Evolutionary conservation across 37 sponge, comb jelly and placozoan genomes (phyloP), one percentile per base, ranked within the genome.

Genomic region (Tethya wilhelma): DNA sequence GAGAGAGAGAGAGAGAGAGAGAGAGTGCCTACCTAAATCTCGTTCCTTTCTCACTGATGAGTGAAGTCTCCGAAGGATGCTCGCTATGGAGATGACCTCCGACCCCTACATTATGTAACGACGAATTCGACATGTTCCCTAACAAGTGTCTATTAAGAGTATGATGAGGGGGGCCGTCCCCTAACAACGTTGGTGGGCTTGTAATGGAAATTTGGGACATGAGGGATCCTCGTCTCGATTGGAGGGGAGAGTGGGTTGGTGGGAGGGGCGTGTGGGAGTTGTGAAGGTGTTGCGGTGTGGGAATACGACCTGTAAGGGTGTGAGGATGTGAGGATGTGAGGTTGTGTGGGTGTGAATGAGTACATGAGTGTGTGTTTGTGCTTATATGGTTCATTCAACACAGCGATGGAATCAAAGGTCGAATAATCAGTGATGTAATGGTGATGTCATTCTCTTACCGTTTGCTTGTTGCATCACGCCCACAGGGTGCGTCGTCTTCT

Each of bases 11-110:
- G 7, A 60, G 63, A 49, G 53, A 49, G 53, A 49, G 53, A 14
- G 14, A 49, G 53, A 14, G 53, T 26, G 28, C 55, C 6, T 31
- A 67, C 67, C 67, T 67, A 17, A 19, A 67, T 67, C 17, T 67
- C 39, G 67, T 31, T 67, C 67, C 67, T 17, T 36, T 67, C 7
- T 67, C 67, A 30, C 67, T 67, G 37, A 67, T 36, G 11, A 67
- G 67, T 20, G 67, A 67, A 8, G 67, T 67, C 2, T 67, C 67
- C 7, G 67, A 67, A 5, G 67, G 67, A 31, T 67, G 67, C 19
- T 67, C 67, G 34, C 67, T 67, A 20, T 67, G 37, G 7, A 60
- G 63, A 38, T 31, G 67, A 31, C 32, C 33, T 17, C 37, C 67
- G 38, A 36, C 38, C 67, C 19, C 33, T 14, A 49, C 14, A 5